A percentile compares a stretch with the other conserved stretches of the same genome.
Conservation (phyloP, 2,113 vertebrate genomes). For the Vulpes vulpes region DNA sequence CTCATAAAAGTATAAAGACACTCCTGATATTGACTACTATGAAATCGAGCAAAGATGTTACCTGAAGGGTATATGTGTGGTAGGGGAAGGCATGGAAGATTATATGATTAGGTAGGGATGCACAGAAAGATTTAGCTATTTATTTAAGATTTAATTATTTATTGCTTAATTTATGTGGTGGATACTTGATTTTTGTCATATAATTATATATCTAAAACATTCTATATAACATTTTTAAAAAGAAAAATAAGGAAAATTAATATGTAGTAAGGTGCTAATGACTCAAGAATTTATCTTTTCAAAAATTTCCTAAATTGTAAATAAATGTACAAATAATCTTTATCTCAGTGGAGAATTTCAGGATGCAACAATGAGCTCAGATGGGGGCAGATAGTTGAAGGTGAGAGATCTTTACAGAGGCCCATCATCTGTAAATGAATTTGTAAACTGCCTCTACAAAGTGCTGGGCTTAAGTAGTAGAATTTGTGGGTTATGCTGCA, state of each 20-base stretch:
- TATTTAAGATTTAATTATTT: not conserved
- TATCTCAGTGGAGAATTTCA: slow-evolving; percentile 10
- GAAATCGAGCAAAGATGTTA: not conserved
- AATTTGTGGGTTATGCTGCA: not conserved
- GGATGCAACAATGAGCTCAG: not conserved
- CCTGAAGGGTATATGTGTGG: not conserved
- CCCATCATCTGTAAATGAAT: not conserved
- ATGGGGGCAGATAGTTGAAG: not conserved
- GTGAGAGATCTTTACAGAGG: not conserved
- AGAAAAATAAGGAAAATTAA: not conserved
- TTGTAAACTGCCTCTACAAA: not conserved
- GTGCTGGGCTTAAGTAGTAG: not conserved
- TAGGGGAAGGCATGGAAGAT: not conserved
- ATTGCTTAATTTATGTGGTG: not conserved
- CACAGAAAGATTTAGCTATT: not conserved
- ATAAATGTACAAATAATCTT: not conserved
- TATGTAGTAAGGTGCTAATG: not conserved
- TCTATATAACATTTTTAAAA: not conserved
- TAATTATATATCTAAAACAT: not conserved
- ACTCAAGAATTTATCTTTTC: not conserved
- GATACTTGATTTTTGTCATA: not conserved
- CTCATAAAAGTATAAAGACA: not conserved
- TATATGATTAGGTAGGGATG: not conserved
- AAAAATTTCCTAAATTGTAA: not conserved
- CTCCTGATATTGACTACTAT: not conserved